These are phyloP conservation scores for Orchestia grillus DNA, from an alignment of 1,140 invertebrate genomes.

Conservation along the genomic window DNA sequence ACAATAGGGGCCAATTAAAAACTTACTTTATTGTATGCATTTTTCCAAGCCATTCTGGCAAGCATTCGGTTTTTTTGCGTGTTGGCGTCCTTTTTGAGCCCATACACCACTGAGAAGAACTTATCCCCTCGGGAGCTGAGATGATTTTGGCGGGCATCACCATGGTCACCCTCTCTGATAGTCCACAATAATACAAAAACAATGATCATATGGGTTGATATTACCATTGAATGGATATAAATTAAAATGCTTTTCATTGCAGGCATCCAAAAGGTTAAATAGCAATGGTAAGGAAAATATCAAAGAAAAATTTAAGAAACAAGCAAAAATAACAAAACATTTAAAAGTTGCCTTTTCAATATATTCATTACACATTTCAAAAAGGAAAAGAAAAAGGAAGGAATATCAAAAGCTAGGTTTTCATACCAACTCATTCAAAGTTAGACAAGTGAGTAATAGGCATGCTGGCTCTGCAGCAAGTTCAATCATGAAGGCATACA, in stretches of 20 bases:
- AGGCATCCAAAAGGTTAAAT: not conserved
- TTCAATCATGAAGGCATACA: too few species aligned
- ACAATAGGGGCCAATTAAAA: not conserved
- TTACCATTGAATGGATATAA: not conserved
- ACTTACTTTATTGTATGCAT: slow-evolving; percentile 46
- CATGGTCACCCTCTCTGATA: slow-evolving; percentile 14
- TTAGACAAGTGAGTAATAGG: too few species aligned
- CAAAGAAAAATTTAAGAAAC: too few species aligned
- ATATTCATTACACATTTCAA: too few species aligned
- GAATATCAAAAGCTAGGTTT: too few species aligned
- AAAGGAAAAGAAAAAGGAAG: too few species aligned
- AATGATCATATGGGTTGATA: not conserved
- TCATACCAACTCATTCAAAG: too few species aligned
- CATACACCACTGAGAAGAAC: slow-evolving; percentile 44
- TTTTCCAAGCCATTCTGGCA: slow-evolving; percentile 40
- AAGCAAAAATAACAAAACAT: too few species aligned
- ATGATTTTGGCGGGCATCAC: not conserved
- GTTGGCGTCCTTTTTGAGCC: not conserved
- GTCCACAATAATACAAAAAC: not conserved
- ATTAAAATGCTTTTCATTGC: not conserved
- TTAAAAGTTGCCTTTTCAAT: too few species aligned
- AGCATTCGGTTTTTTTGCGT: not conserved
- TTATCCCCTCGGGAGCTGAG: not conserved
- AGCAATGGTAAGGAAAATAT: not conserved
- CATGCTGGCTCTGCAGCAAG: too few species aligned